Conservation (phyloP, 2,888 invertebrate species). For the Tetrapedia diversipes region DNA sequence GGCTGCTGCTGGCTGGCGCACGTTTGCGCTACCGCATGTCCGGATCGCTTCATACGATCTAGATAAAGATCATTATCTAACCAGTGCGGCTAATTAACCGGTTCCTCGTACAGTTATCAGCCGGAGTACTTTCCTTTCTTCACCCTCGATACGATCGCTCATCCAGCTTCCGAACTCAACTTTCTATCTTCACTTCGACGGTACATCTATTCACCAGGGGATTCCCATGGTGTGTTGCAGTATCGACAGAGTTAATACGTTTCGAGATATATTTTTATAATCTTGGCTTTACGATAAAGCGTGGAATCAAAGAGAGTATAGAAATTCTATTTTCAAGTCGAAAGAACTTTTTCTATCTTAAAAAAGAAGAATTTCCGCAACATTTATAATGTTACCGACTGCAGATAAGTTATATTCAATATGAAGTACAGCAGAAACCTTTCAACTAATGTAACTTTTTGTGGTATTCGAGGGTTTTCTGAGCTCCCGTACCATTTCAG, state of each 20-base stretch:
- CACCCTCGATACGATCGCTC: neutral
- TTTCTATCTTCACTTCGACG: neutral
- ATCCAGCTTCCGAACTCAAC: neutral
- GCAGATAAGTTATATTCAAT: constrained; percentile 32
- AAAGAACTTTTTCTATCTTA: neutral
- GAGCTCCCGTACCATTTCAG: too few relatives aligned
- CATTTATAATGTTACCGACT: constrained; percentile 17
- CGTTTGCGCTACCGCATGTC: constrained; percentile 44
- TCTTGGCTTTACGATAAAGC: neutral
- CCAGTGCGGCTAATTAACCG: constrained; percentile 54
- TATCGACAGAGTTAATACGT: constrained; percentile 28
- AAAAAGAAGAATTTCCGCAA: neutral
- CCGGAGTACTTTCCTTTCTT: constrained; percentile 27
- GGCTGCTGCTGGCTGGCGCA: constrained; percentile 49
- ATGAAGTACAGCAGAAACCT: too few relatives aligned
- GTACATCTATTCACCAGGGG: neutral
- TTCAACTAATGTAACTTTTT: too few relatives aligned
- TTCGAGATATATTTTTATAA: neutral
- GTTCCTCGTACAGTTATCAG: constrained; percentile 27
- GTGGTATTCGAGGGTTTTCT: too few relatives aligned
- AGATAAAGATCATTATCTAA: constrained; percentile 56
- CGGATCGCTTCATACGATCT: constrained; percentile 51
- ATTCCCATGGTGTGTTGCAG: neutral
- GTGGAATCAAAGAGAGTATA: neutral
- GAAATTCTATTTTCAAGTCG: neutral